Conservation (phyloP, 2,113 vertebrate genomes). For the Grantiella picta region DNA sequence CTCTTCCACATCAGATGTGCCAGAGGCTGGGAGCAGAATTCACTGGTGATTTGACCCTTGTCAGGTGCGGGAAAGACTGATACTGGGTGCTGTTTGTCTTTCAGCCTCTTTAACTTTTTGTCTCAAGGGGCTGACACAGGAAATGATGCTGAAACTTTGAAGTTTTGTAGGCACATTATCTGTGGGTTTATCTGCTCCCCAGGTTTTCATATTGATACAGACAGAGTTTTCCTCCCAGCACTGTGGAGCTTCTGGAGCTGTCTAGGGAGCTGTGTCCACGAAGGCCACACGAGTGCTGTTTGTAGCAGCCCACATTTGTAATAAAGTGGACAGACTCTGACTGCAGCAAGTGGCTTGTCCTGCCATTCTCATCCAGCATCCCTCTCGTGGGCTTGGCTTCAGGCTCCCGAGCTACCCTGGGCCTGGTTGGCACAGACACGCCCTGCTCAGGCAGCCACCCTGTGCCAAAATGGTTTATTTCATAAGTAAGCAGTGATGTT, state of each 20-base stretch:
- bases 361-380: not conserved
- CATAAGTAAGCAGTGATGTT: not conserved
- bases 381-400: not conserved
- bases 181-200: not conserved
- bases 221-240: not conserved
- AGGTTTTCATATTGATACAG: not conserved
- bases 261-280: not conserved
- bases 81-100: not conserved
- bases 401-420: not conserved
- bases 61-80: not conserved
- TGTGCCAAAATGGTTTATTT: not conserved
- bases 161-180: not conserved
- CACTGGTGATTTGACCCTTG: not conserved
- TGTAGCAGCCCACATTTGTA: not conserved
- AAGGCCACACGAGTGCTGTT: not conserved
- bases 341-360: not conserved
- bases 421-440: not conserved
- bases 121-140: not conserved
- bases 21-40: not conserved
- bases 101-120: not conserved
- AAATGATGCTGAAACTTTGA: not conserved
- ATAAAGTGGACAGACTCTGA: not conserved
- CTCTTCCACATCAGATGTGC: not conserved
- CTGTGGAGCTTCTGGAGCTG: not conserved
- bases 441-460: not conserved